phyloP scores from a whole-genome alignment of 2,797 vertebrate genomes.

The Epinephelus awoara region DNA sequence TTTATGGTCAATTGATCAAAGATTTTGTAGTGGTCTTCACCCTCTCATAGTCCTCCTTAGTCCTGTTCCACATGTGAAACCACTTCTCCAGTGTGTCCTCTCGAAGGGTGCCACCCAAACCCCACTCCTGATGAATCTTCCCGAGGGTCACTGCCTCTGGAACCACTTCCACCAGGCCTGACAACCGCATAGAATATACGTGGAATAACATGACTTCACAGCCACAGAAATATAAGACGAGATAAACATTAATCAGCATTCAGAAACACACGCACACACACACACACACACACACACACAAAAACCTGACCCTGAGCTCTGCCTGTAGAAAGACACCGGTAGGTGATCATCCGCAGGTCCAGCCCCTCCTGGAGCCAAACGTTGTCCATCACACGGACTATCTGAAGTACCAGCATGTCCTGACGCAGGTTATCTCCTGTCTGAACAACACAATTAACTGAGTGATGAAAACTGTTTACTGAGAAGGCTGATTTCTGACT shows the following conservation, averaged over 20 bases:
- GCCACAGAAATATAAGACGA: background rate
- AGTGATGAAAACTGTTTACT: background rate
- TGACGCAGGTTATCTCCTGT: conserved; percentile 94
- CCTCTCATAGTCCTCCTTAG: conserved; percentile 93
- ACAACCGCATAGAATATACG: background rate
- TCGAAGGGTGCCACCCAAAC: conserved; percentile 91
- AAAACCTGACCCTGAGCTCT: conserved; percentile 86
- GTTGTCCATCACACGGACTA: conserved; percentile 93
- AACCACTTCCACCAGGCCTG: conserved; percentile 96
- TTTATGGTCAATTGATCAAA: background rate
- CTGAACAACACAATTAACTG: conserved; percentile 71
- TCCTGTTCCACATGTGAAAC: conserved; percentile 94
- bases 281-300: too few relatives aligned
- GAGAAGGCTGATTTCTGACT: background rate
- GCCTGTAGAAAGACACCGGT: conserved; percentile 93
- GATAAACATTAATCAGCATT: too few relatives aligned
- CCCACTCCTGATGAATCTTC: conserved; percentile 95
- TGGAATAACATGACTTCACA: background rate
- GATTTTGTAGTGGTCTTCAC: conserved; percentile 67
- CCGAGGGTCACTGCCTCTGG: conserved; percentile 93
- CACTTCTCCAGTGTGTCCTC: conserved; percentile 94
- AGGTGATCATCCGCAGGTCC: conserved; percentile 96
- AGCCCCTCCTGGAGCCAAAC: conserved; percentile 94
- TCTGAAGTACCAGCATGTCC: conserved; percentile 96
- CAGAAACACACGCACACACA: background rate